Evolutionary conservation across 2,888 invertebrate genomes (phyloP).

Genomic region (Clitarchus hookeri): DNA sequence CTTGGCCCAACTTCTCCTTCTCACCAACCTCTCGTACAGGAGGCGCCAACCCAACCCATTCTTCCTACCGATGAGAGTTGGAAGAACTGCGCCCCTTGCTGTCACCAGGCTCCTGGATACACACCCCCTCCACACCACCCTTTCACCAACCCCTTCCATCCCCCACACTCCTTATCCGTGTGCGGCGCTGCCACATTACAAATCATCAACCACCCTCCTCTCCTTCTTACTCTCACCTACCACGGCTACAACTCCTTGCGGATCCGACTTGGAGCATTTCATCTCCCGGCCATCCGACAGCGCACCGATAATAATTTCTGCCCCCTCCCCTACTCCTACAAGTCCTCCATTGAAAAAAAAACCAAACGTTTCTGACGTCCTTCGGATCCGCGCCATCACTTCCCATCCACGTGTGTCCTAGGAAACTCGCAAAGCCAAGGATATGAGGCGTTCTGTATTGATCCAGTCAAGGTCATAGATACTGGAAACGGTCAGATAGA

Average conservation of each 20-base stretch:
- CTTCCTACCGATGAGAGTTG: background rate
- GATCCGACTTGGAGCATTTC: slow-evolving; percentile 1
- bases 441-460: no score
- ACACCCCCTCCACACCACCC: background rate
- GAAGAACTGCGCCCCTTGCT: background rate
- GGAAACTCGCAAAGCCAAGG: background rate
- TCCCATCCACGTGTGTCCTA: background rate
- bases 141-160: background rate
- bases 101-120: background rate
- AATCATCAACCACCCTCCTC: background rate
- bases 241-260: background rate
- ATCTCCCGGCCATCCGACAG: background rate
- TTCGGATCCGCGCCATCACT: background rate
- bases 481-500: no score
- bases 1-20: background rate
- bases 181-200: slow-evolving; percentile 18
- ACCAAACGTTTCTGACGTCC: background rate
- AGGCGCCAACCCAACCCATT: slow-evolving; percentile 19
- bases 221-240: background rate
- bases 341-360: background rate
- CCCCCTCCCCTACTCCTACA: background rate
- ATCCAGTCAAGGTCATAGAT: no score
- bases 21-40: background rate
- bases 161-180: background rate
- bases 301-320: background rate